phyloP scores from a whole-genome alignment of 2,113 vertebrate species.

The Passer montanus region DNA sequence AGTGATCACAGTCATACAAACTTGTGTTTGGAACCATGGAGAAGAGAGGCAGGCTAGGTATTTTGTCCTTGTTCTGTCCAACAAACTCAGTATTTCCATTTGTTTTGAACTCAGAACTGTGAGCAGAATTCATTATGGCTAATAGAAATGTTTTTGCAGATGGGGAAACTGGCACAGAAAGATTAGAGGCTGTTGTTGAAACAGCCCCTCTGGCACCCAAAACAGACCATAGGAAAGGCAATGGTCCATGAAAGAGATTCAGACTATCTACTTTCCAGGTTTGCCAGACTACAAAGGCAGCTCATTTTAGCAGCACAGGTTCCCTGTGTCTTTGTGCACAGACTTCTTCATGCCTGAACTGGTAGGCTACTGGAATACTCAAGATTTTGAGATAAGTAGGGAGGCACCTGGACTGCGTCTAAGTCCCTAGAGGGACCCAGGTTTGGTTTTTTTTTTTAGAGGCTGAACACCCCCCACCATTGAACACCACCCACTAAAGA shows the following conservation, averaged over 20 bases:
- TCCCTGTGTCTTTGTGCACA: neutral
- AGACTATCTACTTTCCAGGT: neutral
- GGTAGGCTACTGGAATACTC: neutral
- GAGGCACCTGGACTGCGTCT: neutral
- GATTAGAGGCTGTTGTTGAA: neutral
- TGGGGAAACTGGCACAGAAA: constrained; percentile 12
- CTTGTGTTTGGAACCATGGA: neutral
- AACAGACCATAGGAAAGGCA: neutral
- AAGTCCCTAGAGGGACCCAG: neutral
- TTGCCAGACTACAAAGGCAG: neutral
- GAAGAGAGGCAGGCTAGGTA: neutral
- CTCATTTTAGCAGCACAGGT: neutral
- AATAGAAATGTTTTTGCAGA: constrained; percentile 22
- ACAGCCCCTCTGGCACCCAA: neutral
- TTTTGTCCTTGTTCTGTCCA: neutral
- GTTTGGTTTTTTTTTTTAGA: neutral
- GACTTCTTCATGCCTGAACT: neutral
- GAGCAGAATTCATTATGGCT: neutral
- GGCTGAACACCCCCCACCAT: neutral
- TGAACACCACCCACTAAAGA: neutral
- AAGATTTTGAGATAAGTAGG: neutral
- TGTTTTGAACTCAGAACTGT: neutral
- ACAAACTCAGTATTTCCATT: constrained; percentile 22
- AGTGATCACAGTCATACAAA: neutral
- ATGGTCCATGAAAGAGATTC: neutral